Conservation (phyloP, 2,797 vertebrate species). For the Cyclura pinguis region DNA sequence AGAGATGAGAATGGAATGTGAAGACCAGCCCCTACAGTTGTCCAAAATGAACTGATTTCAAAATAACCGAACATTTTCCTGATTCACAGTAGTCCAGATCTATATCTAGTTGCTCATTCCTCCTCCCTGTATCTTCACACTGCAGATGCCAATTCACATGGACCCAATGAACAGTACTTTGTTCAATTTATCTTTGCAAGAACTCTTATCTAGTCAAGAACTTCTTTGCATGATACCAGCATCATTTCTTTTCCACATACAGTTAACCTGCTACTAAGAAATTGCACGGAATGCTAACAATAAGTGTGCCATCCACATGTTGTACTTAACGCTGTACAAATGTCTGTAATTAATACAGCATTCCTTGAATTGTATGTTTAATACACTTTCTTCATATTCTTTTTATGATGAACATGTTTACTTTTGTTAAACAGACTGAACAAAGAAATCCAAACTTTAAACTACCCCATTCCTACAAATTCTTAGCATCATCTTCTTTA, state of each 20-base stretch:
- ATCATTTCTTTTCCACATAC: slow-evolving; percentile 1
- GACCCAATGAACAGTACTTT: background rate
- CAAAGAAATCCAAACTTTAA: background rate
- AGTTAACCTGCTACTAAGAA: background rate
- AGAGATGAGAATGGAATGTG: background rate
- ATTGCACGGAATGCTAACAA: background rate
- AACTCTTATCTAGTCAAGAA: too few species aligned
- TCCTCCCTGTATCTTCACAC: background rate
- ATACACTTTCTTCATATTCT: background rate
- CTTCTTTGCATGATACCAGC: background rate
- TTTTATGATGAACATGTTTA: slow-evolving; percentile 29
- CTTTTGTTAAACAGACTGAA: slow-evolving; percentile 18
- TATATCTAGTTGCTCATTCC: background rate
- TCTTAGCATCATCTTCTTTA: background rate
- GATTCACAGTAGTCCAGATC: background rate
- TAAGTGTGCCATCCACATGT: background rate
- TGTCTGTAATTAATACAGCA: slow-evolving; percentile 26
- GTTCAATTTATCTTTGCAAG: background rate
- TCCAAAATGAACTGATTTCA: background rate
- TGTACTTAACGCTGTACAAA: slow-evolving; percentile 16
- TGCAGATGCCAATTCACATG: background rate
- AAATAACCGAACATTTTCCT: background rate
- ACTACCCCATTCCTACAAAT: background rate
- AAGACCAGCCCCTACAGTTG: background rate
- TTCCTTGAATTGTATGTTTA: slow-evolving; percentile 15